A percentile compares a stretch with the other conserved stretches of the same genome.
These are phyloP conservation scores for Arothron firmamentum DNA, from an alignment of 2,113 vertebrate species.

Conservation along the genomic window DNA sequence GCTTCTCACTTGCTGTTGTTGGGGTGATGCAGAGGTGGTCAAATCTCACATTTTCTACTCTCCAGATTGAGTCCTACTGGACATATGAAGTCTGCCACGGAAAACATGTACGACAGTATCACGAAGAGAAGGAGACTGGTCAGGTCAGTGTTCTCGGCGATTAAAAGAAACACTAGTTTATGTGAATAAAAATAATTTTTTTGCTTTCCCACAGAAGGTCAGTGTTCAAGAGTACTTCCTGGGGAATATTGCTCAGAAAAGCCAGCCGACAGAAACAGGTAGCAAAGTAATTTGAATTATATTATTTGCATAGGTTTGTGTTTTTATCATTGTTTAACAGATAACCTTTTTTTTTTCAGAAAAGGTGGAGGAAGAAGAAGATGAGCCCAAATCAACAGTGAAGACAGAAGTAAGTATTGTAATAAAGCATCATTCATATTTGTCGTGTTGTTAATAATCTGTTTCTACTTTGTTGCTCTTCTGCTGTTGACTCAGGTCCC, in stretches of 20 bases:
- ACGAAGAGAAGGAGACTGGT: slow-evolving; percentile 96
- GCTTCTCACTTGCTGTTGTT: not conserved
- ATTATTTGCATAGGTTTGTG: too few species aligned
- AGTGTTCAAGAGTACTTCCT: slow-evolving; percentile 96
- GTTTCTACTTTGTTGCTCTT: not conserved
- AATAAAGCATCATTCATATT: not conserved
- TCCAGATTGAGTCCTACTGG: slow-evolving; percentile 98
- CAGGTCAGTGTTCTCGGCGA: slow-evolving; percentile 77
- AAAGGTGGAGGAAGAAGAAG: slow-evolving; percentile 51
- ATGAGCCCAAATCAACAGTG: slow-evolving; percentile 26
- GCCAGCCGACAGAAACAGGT: slow-evolving; percentile 78
- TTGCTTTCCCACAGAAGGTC: slow-evolving; percentile 80
- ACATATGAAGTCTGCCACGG: slow-evolving; percentile 97
- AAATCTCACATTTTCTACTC: not conserved
- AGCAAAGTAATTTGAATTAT: not conserved
- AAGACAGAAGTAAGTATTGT: slow-evolving; percentile 59
- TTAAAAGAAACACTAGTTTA: not conserved
- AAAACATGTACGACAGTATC: slow-evolving; percentile 94
- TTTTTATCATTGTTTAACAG: too few species aligned
- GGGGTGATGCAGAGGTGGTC: too few species aligned
- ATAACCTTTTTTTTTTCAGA: slow-evolving; percentile 30
- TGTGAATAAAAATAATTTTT: not conserved
- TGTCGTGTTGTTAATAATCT: not conserved
- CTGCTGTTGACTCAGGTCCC: slow-evolving; percentile 56
- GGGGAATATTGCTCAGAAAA: slow-evolving; percentile 82